Base-by-base conservation (phyloP, 2,797 vertebrate genomes). In the Crypturellus tataupa region DNA sequence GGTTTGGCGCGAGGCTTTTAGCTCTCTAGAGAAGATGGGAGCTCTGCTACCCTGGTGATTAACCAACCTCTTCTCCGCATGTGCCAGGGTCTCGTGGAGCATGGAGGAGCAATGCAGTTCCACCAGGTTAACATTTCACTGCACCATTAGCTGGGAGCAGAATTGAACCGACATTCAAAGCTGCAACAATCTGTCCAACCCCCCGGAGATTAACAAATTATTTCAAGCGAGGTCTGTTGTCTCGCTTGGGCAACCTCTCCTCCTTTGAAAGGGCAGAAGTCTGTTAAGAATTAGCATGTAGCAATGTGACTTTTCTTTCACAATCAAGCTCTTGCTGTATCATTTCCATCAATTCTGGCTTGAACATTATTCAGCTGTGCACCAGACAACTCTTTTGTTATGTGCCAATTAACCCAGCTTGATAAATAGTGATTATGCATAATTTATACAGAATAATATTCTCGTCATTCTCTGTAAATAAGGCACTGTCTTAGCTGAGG, bases 341-440 rank as follows among this genome's bases (percentile, higher is more conserved):
- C 40, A 47, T 92, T 93, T 94, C 80, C 64, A 55, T 94, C 90
- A 80, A n/a, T 95, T 96, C 91, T 96, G 95, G 94, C 89, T 88
- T 92, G 87, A 39, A 73, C 77, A 21, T 93, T 95, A 88, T 85
- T 96, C 95, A 94, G 90, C 93, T 95, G 92, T 80, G 88, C 81
- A 87, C 78, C 91, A 97, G 97, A 95, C 91, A 88, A 60, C 80
- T 97, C 91, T 90, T 96, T 94, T 89, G 96, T 97, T 94, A 87
- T 92, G 80, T 96, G 95, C 90, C 94, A 96, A 96, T 97, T 97
- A 97, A 96, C 96, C 79, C 89, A 95, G 91, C 94, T 90, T 96
- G 95, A 96, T 97, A 97, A 97, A 97, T 90, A 97, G 95, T 94
- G 91, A 96, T 97, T 97, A 97, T 94, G 95, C 91, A 91, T 96